Evolutionary conservation across 2,113 vertebrate genomes (phyloP).

Genomic region (Eulemur macaco): DNA sequence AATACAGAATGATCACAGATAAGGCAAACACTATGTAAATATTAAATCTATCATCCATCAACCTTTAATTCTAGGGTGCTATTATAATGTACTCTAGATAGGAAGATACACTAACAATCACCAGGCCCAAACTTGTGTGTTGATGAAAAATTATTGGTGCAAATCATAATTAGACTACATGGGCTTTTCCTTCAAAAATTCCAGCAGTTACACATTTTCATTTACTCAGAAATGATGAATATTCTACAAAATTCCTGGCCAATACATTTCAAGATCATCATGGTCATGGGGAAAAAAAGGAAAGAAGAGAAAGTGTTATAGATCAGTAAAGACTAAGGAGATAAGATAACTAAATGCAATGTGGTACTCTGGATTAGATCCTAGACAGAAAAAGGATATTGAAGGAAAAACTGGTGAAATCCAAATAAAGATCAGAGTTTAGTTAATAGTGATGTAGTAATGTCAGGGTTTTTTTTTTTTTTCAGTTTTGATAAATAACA

Average conservation of each 20-base stretch:
- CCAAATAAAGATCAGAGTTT: neutral
- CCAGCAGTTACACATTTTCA: neutral
- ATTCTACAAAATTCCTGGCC: neutral
- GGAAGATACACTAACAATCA: slow-evolving; percentile 47
- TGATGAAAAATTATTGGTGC: slow-evolving; percentile 77
- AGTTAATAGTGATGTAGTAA: neutral
- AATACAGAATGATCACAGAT: slow-evolving; percentile 57
- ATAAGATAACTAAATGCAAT: neutral
- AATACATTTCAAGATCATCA: neutral
- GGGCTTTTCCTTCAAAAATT: slow-evolving; percentile 45
- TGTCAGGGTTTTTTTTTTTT: neutral
- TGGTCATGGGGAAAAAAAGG: slow-evolving; percentile 11
- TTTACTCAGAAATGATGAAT: neutral
- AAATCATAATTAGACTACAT: slow-evolving; percentile 59
- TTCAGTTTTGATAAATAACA: neutral
- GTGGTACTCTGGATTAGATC: neutral
- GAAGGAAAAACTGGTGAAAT: neutral
- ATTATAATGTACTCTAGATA: slow-evolving; percentile 22
- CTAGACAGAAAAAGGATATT: neutral
- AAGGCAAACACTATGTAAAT: slow-evolving; percentile 69
- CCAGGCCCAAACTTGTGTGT: slow-evolving; percentile 63
- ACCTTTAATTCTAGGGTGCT: slow-evolving; percentile 73
- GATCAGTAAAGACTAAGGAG: slow-evolving; percentile 12
- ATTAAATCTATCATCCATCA: slow-evolving; percentile 71
- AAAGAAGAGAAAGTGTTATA: neutral